Percentiles rank a stretch among this genome's conserved stretches.
These are phyloP conservation scores for Harpalus rufipes DNA, from an alignment of 2,888 invertebrate genomes.

Conservation along the genomic window DNA sequence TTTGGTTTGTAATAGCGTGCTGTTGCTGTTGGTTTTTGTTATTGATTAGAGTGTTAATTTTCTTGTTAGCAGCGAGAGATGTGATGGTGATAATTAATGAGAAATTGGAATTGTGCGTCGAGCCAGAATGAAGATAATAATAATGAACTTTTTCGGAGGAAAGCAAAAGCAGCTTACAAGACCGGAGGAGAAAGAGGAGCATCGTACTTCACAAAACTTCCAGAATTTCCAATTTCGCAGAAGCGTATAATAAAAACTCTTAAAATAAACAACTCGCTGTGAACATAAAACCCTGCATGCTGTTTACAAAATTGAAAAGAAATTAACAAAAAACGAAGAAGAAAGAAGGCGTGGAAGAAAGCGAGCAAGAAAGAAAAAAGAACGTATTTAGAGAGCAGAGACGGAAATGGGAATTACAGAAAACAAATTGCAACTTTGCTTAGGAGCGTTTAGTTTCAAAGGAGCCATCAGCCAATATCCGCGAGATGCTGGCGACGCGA, in stretches of 20 bases:
- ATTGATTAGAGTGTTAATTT: constrained; percentile 20
- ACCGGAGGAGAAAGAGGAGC: constrained; percentile 23
- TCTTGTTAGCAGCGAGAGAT: neutral
- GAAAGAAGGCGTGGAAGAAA: constrained; percentile 61
- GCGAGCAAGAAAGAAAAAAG: constrained; percentile 63
- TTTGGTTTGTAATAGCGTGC: neutral
- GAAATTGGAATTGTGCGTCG: constrained; percentile 28
- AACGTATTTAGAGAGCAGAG: constrained; percentile 63
- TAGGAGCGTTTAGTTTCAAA: constrained; percentile 68
- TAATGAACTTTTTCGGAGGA: constrained; percentile 49
- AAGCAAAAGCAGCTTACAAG: constrained; percentile 10
- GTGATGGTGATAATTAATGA: constrained; percentile 37
- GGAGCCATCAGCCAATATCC: constrained; percentile 67
- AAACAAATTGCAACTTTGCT: constrained; percentile 71
- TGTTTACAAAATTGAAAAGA: constrained; percentile 67
- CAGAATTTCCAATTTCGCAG: constrained; percentile 64
- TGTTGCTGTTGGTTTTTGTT: neutral
- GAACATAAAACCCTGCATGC: constrained; percentile 64
- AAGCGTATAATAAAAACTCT: constrained; percentile 66
- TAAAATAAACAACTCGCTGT: constrained; percentile 65
- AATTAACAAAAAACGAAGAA: constrained; percentile 67
- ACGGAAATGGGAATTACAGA: constrained; percentile 71
- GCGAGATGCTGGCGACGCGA: constrained; percentile 46
- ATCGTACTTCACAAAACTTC: constrained; percentile 48
- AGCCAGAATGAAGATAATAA: constrained; percentile 39